A percentile compares a stretch with the other conserved stretches of the same genome.
phyloP scores from a whole-genome alignment of 2,113 vertebrate genomes.

The Hipposideros armiger region DNA sequence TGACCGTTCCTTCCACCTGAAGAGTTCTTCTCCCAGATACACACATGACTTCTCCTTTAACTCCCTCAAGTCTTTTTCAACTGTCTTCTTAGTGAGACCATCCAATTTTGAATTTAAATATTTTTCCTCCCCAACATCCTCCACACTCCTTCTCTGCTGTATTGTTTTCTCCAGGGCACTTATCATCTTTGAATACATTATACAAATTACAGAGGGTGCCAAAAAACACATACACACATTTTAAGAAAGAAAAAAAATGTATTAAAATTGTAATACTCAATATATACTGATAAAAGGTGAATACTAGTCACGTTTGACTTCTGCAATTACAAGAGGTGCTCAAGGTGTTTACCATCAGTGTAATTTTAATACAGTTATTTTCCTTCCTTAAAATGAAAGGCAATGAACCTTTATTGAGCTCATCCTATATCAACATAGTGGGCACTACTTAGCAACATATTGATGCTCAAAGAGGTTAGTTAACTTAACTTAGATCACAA shows the following conservation, averaged over 20 bases:
- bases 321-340: no score
- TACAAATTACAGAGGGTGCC: background rate
- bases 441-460: background rate
- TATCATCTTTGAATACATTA: background rate
- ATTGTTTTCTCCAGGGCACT: background rate
- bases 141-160: background rate
- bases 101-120: background rate
- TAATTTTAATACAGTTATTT: no score
- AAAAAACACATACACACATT: no score
- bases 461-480: conserved; percentile 30
- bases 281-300: no score
- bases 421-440: background rate
- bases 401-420: background rate
- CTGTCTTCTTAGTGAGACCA: background rate
- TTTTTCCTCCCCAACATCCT: background rate
- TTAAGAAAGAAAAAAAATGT: no score
- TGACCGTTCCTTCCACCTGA: background rate
- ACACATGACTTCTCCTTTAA: background rate
- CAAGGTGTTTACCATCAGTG: no score
- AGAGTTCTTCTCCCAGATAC: background rate
- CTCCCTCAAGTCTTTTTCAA: background rate
- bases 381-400: background rate
- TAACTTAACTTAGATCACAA: conserved; percentile 18
- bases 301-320: no score
- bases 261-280: no score